A percentile compares a stretch with the other conserved stretches of the same genome.
These are phyloP conservation scores for Choloepus didactylus DNA, from an alignment of 2,797 vertebrate genomes.

Conservation along the genomic window DNA sequence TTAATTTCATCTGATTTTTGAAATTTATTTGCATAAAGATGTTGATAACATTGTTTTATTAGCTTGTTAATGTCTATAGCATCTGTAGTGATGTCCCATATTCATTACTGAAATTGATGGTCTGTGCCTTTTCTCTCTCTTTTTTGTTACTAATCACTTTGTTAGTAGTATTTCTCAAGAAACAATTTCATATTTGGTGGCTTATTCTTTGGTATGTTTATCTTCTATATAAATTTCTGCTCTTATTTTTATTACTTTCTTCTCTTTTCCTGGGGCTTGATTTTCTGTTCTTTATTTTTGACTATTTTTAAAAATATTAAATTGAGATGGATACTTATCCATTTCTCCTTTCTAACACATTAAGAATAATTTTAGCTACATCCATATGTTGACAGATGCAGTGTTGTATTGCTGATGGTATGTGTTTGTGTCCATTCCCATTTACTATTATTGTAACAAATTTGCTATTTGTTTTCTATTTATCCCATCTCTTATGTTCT, in stretches of 20 bases:
- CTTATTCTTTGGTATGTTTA: background rate
- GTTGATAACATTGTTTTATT: background rate
- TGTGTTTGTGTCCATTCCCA: background rate
- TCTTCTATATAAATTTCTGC: background rate
- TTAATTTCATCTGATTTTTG: background rate
- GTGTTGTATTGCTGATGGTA: background rate
- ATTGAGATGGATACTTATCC: background rate
- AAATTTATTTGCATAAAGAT: background rate
- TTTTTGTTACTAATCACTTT: constrained; percentile 2
- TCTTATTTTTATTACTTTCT: background rate
- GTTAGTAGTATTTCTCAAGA: background rate
- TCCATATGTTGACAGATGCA: background rate
- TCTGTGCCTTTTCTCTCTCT: background rate
- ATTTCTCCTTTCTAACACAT: background rate
- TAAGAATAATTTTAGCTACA: background rate
- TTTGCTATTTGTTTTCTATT: background rate
- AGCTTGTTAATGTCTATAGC: background rate
- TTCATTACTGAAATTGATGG: background rate
- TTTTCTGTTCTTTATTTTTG: background rate
- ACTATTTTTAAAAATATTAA: background rate
- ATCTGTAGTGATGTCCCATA: background rate
- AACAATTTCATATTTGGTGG: background rate
- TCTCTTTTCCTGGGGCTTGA: background rate
- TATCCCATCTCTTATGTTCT: background rate
- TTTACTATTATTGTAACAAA: background rate